Percentiles rank a stretch among this genome's conserved stretches.
These are phyloP conservation scores for Penaeus monodon DNA, from an alignment of 2,888 invertebrate genomes.

Conservation along the genomic window DNA sequence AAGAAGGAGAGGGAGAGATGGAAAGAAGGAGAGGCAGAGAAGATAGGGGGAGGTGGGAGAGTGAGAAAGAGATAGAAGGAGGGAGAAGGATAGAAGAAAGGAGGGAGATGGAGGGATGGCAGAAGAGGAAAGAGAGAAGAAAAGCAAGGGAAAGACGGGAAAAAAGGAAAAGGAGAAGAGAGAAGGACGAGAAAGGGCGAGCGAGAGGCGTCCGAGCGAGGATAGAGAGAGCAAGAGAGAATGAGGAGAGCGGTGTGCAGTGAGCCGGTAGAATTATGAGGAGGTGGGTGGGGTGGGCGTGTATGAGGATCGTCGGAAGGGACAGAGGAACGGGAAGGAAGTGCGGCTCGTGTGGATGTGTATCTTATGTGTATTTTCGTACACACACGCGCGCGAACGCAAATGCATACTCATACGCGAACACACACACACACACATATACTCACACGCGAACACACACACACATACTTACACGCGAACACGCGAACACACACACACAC, in stretches of 20 bases:
- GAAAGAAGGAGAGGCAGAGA: not conserved
- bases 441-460: no score
- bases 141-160: not conserved
- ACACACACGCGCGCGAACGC: no score
- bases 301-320: not conserved
- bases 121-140: not conserved
- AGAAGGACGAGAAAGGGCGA: not conserved
- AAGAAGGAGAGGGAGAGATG: not conserved
- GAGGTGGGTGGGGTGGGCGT: not conserved
- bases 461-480: no score
- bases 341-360: no score
- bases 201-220: not conserved
- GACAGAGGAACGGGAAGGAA: no score
- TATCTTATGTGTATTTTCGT: no score
- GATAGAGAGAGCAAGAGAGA: not conserved
- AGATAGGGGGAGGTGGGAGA: not conserved
- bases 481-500: no score
- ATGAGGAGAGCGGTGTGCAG: not conserved
- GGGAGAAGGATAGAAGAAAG: not conserved
- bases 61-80: not conserved
- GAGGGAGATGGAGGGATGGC: not conserved
- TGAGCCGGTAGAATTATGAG: not conserved
- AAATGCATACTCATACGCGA: no score
- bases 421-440: no score
- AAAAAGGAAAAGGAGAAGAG: not conserved